These are phyloP conservation scores for Notodonta dromedarius DNA, from an alignment of 2,888 invertebrate genomes.

Conservation along the genomic window DNA sequence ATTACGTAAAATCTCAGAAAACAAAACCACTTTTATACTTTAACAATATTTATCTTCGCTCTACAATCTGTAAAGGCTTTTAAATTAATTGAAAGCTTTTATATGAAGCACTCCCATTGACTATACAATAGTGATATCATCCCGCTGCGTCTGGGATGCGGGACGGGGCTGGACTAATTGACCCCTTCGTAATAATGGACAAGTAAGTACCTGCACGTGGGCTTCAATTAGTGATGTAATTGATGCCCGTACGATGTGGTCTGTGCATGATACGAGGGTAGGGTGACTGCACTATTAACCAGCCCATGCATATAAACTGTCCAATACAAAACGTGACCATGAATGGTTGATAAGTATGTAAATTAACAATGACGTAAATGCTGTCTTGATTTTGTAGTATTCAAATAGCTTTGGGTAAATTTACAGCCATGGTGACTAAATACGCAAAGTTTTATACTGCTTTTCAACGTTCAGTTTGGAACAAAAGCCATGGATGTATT, in stretches of 20 bases:
- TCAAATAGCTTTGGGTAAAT: background rate
- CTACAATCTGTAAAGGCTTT: conserved; percentile 25
- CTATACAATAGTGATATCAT: background rate
- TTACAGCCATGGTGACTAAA: background rate
- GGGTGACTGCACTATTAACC: background rate
- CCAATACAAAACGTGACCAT: too few relatives aligned
- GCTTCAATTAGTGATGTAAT: background rate
- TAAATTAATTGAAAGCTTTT: conserved; percentile 1
- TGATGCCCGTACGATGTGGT: background rate
- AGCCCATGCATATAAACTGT: background rate
- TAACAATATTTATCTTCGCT: too few relatives aligned
- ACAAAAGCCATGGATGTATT: background rate
- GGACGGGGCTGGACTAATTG: background rate
- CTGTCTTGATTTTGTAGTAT: background rate
- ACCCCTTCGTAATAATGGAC: background rate
- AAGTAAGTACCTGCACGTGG: background rate
- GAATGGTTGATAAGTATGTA: too few relatives aligned
- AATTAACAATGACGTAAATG: too few relatives aligned
- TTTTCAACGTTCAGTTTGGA: conserved; percentile 2
- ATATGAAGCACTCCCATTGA: background rate
- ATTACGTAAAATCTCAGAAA: too few relatives aligned
- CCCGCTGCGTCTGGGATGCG: background rate
- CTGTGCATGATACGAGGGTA: background rate
- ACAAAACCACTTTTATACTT: too few relatives aligned
- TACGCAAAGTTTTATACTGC: background rate